phyloP scores from a whole-genome alignment of 2,113 vertebrate genomes.

The Scortum barcoo region DNA sequence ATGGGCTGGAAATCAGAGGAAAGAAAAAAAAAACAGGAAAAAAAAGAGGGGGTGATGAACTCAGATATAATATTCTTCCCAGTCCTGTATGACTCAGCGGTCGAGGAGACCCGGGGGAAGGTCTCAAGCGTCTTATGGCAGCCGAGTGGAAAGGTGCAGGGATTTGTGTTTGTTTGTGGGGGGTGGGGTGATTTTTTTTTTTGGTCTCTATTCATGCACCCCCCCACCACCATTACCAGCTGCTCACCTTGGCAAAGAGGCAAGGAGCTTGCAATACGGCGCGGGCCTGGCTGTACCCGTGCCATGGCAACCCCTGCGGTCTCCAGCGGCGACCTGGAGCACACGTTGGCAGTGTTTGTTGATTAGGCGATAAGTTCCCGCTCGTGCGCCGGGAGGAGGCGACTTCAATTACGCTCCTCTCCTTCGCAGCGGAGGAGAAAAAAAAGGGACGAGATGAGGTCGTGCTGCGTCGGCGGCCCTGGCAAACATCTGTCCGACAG shows the following conservation, averaged over 20 bases:
- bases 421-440: conserved; percentile 11
- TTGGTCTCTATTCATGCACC: conserved; percentile 50
- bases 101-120: conserved; percentile 56
- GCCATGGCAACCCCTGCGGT: conserved; percentile 60
- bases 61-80: conserved; percentile 48
- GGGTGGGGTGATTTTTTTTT: conserved; percentile 18
- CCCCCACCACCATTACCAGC: conserved; percentile 69
- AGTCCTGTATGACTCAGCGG: conserved; percentile 63
- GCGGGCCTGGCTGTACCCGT: conserved; percentile 43
- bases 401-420: conserved; percentile 42
- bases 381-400: conserved; percentile 27
- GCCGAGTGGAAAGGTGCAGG: conserved; percentile 51
- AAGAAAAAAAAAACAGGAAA: conserved; percentile 37
- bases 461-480: conserved; percentile 21
- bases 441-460: conserved; percentile 55
- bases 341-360: conserved; percentile 64
- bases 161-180: conserved; percentile 50
- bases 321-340: conserved; percentile 68
- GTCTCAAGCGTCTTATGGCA: conserved; percentile 33
- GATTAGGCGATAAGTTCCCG: conserved; percentile 72
- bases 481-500: conserved; percentile 69
- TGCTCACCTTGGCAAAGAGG: conserved; percentile 78
- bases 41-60: conserved; percentile 62
- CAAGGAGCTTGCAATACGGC: conserved; percentile 70
- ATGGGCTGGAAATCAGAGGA: conserved; percentile 48